Evolutionary conservation across 2,113 vertebrate species (phyloP), one percentile per base, ranked within the genome.

Genomic region (Scopus umbretta): DNA sequence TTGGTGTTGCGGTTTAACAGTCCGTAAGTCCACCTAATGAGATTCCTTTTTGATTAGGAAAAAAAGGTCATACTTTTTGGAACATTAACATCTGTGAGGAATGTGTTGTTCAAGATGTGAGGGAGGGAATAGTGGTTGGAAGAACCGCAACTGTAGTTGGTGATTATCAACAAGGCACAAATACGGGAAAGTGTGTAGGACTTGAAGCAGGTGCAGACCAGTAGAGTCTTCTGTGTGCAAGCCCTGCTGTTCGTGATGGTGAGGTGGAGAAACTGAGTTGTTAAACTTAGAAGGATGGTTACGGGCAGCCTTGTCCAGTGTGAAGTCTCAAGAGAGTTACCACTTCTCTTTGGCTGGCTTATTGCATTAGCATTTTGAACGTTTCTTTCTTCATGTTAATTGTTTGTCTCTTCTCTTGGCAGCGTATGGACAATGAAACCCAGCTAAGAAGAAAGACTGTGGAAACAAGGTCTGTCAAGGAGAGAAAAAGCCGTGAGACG

Each of bases 171-270:
- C 40, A 4, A 22, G 25, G 32, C 34, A 22, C 26, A 36, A 26
- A 40, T n/a, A 29, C 0, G 6, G 49, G 62, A 6, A 18, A 2
- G 34, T 4, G 5, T 3, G 11, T 5, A 9, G 50, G 50, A 16
- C 56, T 11, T 34, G 63, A 25, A 42, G 61, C 14, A 29, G 43
- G 26, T 26, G 32, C 23, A 16, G 74, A 25, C 22, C 4, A 1
- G 56, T 18, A 6, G 17, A 16, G 1, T 7, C 9, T 20, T 15
- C 7, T 21, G 11, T 15, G 42, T 6, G 38, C 4, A 50, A 63
- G 67, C 43, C 23, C 50, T 30, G 68, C 56, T 36, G 2, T 38
- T 17, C 16, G 52, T 16, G 38, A 7, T 5, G 38, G 61, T 16
- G 32, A 4, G 3, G 7, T 11, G 50, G 49, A 70, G 73, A 30